Percentiles rank a stretch among this genome's conserved stretches.
Conservation (phyloP, 2,113 vertebrate genomes). For the Aviceda subcristata region DNA sequence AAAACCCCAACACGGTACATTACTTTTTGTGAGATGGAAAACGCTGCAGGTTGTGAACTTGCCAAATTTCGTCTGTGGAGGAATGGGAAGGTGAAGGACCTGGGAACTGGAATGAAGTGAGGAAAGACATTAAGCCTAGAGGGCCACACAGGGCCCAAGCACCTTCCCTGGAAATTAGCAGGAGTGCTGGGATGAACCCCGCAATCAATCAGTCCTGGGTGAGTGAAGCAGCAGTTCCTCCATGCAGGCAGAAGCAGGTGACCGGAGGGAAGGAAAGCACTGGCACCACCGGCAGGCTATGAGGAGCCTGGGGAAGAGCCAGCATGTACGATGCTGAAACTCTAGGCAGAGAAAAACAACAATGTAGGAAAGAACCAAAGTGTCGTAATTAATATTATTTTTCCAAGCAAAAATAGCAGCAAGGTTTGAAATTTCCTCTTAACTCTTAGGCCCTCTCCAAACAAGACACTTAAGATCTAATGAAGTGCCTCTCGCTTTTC, state of each 20-base stretch:
- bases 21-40: background rate
- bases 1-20: rapidly evolving
- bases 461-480: background rate
- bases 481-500: background rate
- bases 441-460: background rate
- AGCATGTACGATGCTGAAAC: background rate
- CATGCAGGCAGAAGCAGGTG: background rate
- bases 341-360: background rate
- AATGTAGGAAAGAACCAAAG: background rate
- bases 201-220: rapidly evolving
- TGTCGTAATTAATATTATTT: rapidly evolving
- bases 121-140: background rate
- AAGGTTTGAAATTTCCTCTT: background rate
- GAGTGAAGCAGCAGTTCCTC: background rate
- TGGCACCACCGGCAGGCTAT: background rate
- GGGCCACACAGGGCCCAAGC: background rate
- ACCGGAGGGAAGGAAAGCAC: background rate
- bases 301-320: background rate
- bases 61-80: background rate
- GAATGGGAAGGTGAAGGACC: background rate
- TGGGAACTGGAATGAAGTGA: background rate
- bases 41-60: background rate
- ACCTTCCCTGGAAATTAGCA: background rate
- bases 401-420: background rate
- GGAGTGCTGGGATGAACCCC: rapidly evolving